Percentiles rank a stretch among this genome's conserved stretches.
phyloP scores from a whole-genome alignment of 1,140 invertebrate genomes.

The Aphis gossypii region DNA sequence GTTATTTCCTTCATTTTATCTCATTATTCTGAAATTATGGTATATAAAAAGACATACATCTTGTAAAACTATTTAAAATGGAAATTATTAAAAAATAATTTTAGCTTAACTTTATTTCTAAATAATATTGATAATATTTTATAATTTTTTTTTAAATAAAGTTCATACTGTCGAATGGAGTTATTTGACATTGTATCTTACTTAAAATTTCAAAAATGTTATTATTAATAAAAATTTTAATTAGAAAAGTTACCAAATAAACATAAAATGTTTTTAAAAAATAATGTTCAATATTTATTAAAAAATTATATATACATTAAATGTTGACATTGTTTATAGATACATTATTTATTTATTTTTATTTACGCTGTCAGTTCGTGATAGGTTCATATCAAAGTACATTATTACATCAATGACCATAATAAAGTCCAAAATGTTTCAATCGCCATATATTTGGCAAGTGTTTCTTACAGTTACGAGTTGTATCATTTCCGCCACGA shows the following conservation, averaged over 20 bases:
- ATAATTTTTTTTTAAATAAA: neutral
- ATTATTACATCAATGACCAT: neutral
- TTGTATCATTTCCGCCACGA: neutral
- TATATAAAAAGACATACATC: neutral
- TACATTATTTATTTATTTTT: neutral
- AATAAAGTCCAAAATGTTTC: neutral
- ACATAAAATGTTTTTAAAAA: neutral
- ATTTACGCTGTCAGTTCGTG: neutral
- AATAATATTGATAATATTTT: neutral
- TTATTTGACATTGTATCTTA: neutral
- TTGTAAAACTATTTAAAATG: conserved; percentile 4
- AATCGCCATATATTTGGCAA: neutral
- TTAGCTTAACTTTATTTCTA: neutral
- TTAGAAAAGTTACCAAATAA: neutral
- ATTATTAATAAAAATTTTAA: neutral
- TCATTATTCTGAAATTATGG: neutral
- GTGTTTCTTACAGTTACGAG: neutral
- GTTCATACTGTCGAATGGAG: neutral
- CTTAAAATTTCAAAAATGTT: neutral
- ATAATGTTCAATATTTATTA: neutral
- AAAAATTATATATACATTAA: no score
- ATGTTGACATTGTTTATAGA: neutral
- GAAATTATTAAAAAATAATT: neutral
- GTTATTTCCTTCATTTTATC: neutral
- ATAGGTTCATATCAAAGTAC: neutral